A percentile compares a stretch with the other conserved stretches of the same genome.
phyloP scores from a whole-genome alignment of 2,113 vertebrate genomes.

The Ardeotis arabs region DNA sequence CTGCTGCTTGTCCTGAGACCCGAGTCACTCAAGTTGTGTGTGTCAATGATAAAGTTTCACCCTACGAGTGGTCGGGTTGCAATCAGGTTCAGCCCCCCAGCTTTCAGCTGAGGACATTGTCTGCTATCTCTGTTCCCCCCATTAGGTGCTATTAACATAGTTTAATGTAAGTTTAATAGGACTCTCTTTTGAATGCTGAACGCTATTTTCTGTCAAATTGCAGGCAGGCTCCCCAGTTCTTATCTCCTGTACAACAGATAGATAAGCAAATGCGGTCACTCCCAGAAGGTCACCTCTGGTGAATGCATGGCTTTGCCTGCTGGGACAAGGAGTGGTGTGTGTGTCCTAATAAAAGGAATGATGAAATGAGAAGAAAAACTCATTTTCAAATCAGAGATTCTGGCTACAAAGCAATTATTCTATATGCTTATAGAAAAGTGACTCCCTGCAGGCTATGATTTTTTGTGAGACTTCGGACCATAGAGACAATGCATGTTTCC shows the following conservation, averaged over 20 bases:
- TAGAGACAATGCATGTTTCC: not conserved
- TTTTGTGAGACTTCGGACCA: not conserved
- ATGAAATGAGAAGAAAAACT: not conserved
- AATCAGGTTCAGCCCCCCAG: not conserved
- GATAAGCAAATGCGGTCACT: not conserved
- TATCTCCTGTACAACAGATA: not conserved
- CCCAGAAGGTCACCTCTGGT: not conserved
- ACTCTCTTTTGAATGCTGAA: not conserved
- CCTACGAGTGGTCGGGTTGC: accelerated
- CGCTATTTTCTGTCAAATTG: not conserved
- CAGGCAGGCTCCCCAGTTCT: not conserved
- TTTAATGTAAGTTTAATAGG: not conserved
- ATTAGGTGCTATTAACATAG: not conserved
- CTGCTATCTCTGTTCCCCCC: not conserved
- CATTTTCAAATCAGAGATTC: not conserved
- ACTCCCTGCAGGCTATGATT: not conserved
- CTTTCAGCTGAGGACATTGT: not conserved
- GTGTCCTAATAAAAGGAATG: not conserved
- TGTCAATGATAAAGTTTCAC: not conserved
- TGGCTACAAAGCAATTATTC: slow-evolving; percentile 1
- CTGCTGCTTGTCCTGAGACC: not conserved
- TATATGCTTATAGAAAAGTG: not conserved
- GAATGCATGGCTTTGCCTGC: not conserved
- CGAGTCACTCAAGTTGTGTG: not conserved
- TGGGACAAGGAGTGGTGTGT: not conserved